Percentiles rank a stretch among this genome's conserved stretches.
phyloP scores from a whole-genome alignment of 2,797 vertebrate species.

The Phoeniculus purpureus region DNA sequence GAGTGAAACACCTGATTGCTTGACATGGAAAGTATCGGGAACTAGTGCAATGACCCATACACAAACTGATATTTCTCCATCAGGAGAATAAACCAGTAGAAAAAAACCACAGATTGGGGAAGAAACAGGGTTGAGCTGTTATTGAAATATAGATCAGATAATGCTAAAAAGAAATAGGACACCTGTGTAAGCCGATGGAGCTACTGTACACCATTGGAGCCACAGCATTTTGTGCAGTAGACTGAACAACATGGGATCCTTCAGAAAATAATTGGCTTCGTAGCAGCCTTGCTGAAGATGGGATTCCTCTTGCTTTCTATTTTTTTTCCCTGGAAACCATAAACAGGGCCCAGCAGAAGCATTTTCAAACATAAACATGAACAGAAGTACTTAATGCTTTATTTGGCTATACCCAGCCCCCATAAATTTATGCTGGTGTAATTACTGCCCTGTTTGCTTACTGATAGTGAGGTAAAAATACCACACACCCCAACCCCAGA shows the following conservation, averaged over 20 bases:
- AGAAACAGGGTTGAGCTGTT: not conserved
- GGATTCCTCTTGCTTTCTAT: not conserved
- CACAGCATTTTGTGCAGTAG: not conserved
- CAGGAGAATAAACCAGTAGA: not conserved
- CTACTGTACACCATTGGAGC: not conserved
- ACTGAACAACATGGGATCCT: not conserved
- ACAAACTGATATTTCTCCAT: not conserved
- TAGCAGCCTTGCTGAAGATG: not conserved
- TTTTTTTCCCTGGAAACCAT: not conserved
- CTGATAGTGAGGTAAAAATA: conserved; percentile 28
- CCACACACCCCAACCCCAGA: not conserved
- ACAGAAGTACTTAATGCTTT: not conserved
- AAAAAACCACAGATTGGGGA: not conserved
- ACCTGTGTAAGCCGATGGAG: rapidly evolving
- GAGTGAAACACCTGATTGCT: not conserved
- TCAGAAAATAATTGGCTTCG: not conserved
- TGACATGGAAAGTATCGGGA: not conserved
- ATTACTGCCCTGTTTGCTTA: conserved; percentile 19
- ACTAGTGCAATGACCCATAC: not conserved
- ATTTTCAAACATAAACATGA: not conserved
- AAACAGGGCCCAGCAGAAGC: not conserved
- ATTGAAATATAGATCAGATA: not conserved
- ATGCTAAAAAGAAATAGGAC: not conserved
- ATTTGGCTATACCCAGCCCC: not conserved
- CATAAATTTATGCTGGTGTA: not conserved